Evolutionary conservation across 1,140 invertebrate genomes (phyloP).

Genomic region (Thereuonema tuberculata): DNA sequence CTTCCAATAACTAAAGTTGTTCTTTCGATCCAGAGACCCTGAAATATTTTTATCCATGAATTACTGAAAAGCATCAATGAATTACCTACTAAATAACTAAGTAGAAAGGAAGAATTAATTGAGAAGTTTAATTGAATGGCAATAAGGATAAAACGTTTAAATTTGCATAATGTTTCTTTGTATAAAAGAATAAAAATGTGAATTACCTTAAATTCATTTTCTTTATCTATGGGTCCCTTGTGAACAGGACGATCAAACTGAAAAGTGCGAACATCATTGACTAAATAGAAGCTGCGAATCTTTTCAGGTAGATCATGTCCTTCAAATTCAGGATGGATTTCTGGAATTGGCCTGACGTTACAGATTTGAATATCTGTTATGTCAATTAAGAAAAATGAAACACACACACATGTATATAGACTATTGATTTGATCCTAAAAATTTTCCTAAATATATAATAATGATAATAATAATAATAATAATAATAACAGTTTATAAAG

Average conservation of each 20-base stretch:
- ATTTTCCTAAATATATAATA: no score
- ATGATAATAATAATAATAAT: no score
- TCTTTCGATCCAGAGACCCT: conserved; percentile 90
- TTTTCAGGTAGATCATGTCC: conserved; percentile 62
- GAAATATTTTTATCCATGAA: conserved; percentile 17
- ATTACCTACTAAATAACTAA: no score
- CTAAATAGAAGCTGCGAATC: conserved; percentile 72
- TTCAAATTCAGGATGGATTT: conserved; percentile 35
- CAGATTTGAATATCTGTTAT: conserved; percentile 74
- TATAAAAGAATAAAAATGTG: no score
- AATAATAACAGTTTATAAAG: no score
- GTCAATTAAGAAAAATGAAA: no score
- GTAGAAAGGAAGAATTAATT: background rate
- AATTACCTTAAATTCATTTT: conserved; percentile 82
- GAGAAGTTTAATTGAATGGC: no score
- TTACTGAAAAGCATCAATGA: no score
- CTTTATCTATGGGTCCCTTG: conserved; percentile 73
- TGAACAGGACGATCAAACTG: conserved; percentile 78
- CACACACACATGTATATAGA: no score
- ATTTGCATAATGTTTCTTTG: no score
- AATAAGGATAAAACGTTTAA: no score
- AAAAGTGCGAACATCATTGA: conserved; percentile 84
- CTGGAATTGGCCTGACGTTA: conserved; percentile 76
- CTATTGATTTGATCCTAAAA: no score
- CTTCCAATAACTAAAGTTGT: conserved; percentile 67